Evolutionary conservation across 1,140 invertebrate genomes (phyloP), one percentile per base, ranked within the genome.

Genomic region (Atopsyche davidsoni): DNA sequence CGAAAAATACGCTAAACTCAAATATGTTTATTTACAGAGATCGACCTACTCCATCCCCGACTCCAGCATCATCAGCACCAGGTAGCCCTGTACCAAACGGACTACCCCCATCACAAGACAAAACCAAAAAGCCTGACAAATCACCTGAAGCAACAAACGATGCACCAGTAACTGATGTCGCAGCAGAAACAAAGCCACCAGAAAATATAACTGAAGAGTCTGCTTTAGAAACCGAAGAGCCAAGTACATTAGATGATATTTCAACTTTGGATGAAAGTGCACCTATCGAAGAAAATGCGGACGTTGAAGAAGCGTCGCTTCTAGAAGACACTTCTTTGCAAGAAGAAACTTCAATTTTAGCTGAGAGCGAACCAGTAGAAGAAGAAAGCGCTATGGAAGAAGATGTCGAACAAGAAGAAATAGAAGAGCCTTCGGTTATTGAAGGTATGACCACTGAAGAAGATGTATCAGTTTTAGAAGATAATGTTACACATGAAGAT

Each of bases 61-160:
- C 19, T 31, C 35, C 46, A n/a, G 31, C n/a, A 3, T 28, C 35
- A n/a, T 40, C 41, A 3, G 14, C n/a, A n/a, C n/a, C n/a, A n/a
- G n/a, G n/a, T n/a, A n/a, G n/a, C n/a, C n/a, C n/a, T n/a, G n/a
- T n/a, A n/a, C n/a, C n/a, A n/a, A n/a, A n/a, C n/a, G n/a, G n/a
- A n/a, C n/a, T n/a, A n/a, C n/a, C n/a, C n/a, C 32, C 11, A 16
- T 14, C 13, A 16, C 13, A 35, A 28, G 32, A 4, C 11, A 35
- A 35, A 35, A 3, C 17, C 32, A 35, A 4, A 28, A 16, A 35
- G 11, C n/a, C 32, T 4, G 32, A 35, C 25, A n/a, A 7, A 35
- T 14, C 13, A 35, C 17, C 32, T 28, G 17, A n/a, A 35, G 32
- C 4, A 35, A 28, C n/a, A 35, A 35, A 35, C 17, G 3, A 11